A percentile compares a stretch with the other conserved stretches of the same genome.
phyloP scores from a whole-genome alignment of 1,140 invertebrate genomes.

The Dysdera silvatica region DNA sequence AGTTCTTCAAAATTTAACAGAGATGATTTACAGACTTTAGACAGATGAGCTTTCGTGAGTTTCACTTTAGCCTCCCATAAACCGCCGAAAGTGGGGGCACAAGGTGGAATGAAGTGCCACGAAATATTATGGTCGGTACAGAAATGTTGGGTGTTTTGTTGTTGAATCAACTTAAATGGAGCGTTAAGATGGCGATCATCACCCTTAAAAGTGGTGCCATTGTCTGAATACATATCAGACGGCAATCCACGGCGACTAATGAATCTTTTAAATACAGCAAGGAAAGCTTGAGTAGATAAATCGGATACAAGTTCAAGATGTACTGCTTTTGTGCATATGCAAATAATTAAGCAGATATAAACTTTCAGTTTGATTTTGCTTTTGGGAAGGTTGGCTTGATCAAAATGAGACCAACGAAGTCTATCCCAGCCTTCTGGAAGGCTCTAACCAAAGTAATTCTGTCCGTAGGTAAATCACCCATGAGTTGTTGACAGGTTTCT shows the following conservation, averaged over 20 bases:
- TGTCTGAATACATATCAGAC: conserved; percentile 35
- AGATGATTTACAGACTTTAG: no score
- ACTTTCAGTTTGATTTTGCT: no score
- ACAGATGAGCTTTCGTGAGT: conserved; percentile 33
- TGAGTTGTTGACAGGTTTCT: no score
- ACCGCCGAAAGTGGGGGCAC: conserved; percentile 39
- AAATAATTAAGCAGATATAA: no score
- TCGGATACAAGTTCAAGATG: conserved; percentile 29
- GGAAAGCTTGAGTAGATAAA: conserved; percentile 30
- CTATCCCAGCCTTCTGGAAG: no score
- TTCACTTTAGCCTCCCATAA: conserved; percentile 27
- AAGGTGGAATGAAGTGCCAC: conserved; percentile 44
- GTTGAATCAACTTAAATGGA: neutral
- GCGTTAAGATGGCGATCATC: neutral
- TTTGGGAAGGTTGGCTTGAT: no score
- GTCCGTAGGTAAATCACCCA: no score
- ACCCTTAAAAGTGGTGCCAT: conserved; percentile 36
- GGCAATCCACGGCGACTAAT: conserved; percentile 35
- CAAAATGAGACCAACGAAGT: no score
- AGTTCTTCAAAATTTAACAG: no score
- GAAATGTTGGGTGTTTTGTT: neutral
- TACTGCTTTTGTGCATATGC: conserved; percentile 20
- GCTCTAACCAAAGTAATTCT: no score
- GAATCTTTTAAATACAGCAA: conserved; percentile 36
- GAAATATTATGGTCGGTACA: neutral